Evolutionary conservation across 2,797 vertebrate genomes (phyloP).

Genomic region (Calcarius lapponicus): DNA sequence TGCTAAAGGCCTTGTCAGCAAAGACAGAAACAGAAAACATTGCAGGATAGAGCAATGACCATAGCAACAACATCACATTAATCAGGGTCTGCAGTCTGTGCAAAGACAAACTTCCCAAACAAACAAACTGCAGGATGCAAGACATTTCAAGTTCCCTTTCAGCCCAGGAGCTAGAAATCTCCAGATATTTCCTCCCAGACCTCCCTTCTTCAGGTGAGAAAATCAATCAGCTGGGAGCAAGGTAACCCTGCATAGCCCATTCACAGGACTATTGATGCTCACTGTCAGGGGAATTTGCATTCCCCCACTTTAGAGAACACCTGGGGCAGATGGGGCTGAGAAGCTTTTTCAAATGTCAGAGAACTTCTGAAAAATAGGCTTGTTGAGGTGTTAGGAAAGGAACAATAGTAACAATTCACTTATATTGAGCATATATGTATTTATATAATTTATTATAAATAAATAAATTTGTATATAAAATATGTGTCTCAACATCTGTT

Average conservation of each 20-base stretch:
- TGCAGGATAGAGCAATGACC: constrained; percentile 30
- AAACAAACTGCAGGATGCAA: background rate
- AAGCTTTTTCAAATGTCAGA: background rate
- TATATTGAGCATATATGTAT: background rate
- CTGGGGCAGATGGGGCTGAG: background rate
- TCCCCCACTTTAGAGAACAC: background rate
- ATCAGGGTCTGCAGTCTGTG: background rate
- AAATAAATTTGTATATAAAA: background rate
- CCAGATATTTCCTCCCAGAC: background rate
- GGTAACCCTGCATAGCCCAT: background rate
- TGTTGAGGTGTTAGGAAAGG: background rate
- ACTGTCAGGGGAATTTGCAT: background rate
- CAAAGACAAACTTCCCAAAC: constrained; percentile 31
- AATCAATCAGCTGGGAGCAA: background rate
- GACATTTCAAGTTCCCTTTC: background rate
- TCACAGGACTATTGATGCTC: background rate
- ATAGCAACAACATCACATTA: constrained; percentile 51
- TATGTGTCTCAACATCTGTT: background rate
- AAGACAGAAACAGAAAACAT: constrained; percentile 47
- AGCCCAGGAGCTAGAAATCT: background rate
- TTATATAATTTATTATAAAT: background rate
- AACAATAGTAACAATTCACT: background rate
- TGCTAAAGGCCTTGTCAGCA: constrained; percentile 57
- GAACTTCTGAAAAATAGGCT: background rate
- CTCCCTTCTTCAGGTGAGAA: background rate